phyloP scores from a whole-genome alignment of 2,797 vertebrate genomes.

The Prionace glauca region DNA sequence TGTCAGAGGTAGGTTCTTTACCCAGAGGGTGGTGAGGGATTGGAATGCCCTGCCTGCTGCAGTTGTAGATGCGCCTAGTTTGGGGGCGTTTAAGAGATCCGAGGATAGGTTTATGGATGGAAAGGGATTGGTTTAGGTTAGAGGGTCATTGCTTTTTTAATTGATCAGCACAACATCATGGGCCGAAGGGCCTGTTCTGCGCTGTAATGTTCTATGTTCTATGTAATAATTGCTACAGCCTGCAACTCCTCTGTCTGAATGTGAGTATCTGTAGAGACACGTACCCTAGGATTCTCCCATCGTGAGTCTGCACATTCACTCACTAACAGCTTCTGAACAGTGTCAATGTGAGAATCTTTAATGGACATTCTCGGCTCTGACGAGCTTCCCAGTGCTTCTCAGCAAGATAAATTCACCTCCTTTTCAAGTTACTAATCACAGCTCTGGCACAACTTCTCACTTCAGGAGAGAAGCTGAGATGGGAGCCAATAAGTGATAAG shows the following conservation, averaged over 20 bases:
- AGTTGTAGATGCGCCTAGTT: too few species aligned
- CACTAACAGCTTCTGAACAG: background rate
- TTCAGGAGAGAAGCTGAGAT: background rate
- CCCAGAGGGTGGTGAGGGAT: too few species aligned
- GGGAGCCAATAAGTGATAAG: background rate
- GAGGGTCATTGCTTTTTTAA: too few species aligned
- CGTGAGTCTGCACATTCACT: background rate
- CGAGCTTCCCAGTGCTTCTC: background rate
- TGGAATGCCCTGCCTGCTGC: too few species aligned
- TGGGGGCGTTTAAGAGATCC: too few species aligned
- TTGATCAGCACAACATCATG: too few species aligned
- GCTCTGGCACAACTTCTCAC: background rate
- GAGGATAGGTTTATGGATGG: too few species aligned
- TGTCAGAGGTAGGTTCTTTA: too few species aligned
- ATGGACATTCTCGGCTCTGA: background rate
- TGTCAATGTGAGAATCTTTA: background rate
- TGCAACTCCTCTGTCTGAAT: background rate
- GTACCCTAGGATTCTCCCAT: background rate
- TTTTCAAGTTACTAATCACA: background rate
- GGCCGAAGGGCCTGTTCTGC: too few species aligned
- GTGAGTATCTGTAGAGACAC: background rate
- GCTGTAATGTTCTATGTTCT: too few species aligned
- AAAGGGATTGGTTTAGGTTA: too few species aligned
- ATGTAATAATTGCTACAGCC: background rate
- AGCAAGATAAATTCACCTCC: background rate